A percentile compares a stretch with the other conserved stretches of the same genome.
phyloP scores from a whole-genome alignment of 1,140 invertebrate genomes.

The Drosophila repleta region DNA sequence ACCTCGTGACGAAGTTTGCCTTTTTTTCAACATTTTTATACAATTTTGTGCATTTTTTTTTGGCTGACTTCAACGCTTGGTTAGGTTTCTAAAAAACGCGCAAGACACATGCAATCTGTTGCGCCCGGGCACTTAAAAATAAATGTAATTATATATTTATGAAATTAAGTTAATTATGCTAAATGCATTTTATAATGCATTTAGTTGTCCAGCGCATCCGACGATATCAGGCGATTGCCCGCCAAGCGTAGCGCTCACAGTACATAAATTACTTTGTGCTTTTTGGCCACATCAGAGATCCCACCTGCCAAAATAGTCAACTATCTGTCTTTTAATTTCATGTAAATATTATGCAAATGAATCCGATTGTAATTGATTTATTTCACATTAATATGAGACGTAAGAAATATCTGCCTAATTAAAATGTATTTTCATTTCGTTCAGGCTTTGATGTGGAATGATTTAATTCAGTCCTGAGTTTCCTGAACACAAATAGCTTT shows the following conservation, averaged over 20 bases:
- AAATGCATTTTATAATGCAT: conserved; percentile 78
- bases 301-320: conserved; percentile 12
- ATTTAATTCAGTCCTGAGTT: no score
- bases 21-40: conserved; percentile 9
- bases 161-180: conserved; percentile 80
- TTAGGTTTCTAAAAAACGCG: conserved; percentile 67
- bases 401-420: no score
- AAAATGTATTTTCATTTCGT: no score
- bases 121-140: conserved; percentile 47
- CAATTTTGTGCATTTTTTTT: conserved; percentile 27
- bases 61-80: conserved; percentile 54
- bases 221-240: conserved; percentile 15
- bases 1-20: conserved; percentile 38
- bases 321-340: conserved; percentile 5
- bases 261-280: conserved; percentile 63
- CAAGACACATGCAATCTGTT: conserved; percentile 61
- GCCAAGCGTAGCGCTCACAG: conserved; percentile 68
- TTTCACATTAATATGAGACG: background rate
- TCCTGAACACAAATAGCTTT: background rate
- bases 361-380: background rate
- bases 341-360: no score
- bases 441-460: no score
- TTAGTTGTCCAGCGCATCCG: conserved; percentile 49
- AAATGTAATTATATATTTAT: conserved; percentile 79
- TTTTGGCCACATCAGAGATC: conserved; percentile 14